Conservation (phyloP, 2,113 vertebrate species). For the Opisthocomus hoazin region DNA sequence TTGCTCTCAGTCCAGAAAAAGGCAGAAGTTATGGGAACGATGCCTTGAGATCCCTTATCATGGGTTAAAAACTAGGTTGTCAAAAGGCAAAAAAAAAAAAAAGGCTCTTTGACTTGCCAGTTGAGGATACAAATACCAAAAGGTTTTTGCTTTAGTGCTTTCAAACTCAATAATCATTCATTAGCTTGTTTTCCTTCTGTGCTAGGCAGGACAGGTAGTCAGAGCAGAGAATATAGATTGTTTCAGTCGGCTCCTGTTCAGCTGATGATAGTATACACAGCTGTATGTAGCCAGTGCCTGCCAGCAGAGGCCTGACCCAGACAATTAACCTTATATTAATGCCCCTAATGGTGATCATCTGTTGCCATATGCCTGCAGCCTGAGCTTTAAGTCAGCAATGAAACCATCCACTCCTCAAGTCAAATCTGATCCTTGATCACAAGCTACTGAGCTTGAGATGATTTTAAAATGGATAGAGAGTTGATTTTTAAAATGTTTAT, state of each 20-base stretch:
- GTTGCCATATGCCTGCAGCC: constrained; percentile 44
- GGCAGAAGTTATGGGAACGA: not conserved
- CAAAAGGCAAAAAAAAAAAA: not conserved
- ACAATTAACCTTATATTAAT: constrained; percentile 65
- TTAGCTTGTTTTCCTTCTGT: constrained; percentile 1
- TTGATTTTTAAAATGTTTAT: not conserved
- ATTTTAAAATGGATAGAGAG: not conserved
- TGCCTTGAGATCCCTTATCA: not conserved
- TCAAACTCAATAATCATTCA: constrained; percentile 1
- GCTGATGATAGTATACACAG: constrained; percentile 40
- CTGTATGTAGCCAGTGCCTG: constrained; percentile 44
- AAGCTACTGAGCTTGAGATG: not conserved
- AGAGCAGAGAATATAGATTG: constrained; percentile 33
- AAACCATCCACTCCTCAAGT: not conserved
- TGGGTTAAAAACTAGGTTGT: not conserved
- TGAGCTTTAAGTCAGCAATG: not conserved
- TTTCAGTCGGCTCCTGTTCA: constrained; percentile 39
- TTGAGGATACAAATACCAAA: not conserved
- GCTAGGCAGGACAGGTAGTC: constrained; percentile 38
- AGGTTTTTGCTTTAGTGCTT: constrained; percentile 5
- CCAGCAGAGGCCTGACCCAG: constrained; percentile 46
- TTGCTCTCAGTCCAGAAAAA: not conserved
- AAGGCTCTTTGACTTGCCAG: not conserved
- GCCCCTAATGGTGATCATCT: constrained; percentile 50
- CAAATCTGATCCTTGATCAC: not conserved